Percentiles rank a stretch among this genome's conserved stretches.
These are phyloP conservation scores for Brassicogethes aeneus DNA, from an alignment of 2,888 invertebrate genomes.

Conservation along the genomic window DNA sequence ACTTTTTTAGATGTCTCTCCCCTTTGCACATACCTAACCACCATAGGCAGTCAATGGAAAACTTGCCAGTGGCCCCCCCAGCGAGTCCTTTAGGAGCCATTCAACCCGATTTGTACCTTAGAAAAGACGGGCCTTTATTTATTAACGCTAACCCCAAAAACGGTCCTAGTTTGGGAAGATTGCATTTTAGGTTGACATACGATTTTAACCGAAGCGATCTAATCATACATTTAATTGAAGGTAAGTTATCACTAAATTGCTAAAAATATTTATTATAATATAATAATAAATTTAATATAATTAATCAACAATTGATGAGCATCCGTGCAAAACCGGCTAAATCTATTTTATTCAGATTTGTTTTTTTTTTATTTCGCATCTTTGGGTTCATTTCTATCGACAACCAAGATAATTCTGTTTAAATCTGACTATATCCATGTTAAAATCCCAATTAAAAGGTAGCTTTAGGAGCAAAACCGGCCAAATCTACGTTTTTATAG, in stretches of 20 bases:
- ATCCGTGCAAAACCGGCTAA: too few species aligned
- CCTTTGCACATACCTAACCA: conserved; percentile 60
- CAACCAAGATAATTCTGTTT: too few species aligned
- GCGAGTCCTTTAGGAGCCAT: conserved; percentile 59
- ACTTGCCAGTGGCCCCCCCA: conserved; percentile 39
- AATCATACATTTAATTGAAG: conserved; percentile 87
- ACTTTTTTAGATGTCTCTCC: conserved; percentile 54
- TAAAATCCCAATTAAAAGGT: too few species aligned
- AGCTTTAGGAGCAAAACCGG: too few species aligned
- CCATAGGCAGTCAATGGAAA: conserved; percentile 8
- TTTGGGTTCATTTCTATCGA: too few species aligned
- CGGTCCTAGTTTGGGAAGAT: conserved; percentile 66
- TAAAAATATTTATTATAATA: not conserved
- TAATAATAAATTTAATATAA: too few species aligned
- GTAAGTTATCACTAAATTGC: conserved; percentile 38
- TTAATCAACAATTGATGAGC: too few species aligned
- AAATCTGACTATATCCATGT: too few species aligned
- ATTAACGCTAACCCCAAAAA: conserved; percentile 47
- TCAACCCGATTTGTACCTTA: conserved; percentile 79
- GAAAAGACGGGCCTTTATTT: conserved; percentile 69
- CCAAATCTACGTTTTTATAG: too few species aligned
- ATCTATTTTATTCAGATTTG: too few species aligned
- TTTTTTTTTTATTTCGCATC: too few species aligned
- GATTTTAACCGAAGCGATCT: conserved; percentile 86
- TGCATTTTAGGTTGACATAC: conserved; percentile 78